phyloP scores from a whole-genome alignment of 2,888 invertebrate genomes.

The Pammene fasciana region DNA sequence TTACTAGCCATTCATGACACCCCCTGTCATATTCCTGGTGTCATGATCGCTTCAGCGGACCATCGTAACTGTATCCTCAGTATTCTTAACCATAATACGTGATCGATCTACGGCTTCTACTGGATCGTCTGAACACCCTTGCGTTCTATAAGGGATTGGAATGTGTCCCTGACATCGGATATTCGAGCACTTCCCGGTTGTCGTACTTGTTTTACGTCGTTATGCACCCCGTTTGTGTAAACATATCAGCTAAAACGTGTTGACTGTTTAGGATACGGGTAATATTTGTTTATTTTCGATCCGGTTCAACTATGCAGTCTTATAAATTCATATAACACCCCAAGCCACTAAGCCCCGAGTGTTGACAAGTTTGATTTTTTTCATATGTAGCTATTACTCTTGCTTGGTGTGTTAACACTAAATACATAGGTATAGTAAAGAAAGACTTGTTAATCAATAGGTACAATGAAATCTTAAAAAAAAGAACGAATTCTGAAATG shows the following conservation, averaged over 20 bases:
- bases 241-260: slow-evolving; percentile 30
- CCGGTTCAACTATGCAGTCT: slow-evolving; percentile 6
- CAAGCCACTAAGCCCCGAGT: too few relatives aligned
- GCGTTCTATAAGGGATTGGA: neutral
- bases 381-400: too few relatives aligned
- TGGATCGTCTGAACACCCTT: neutral
- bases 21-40: neutral
- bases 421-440: too few relatives aligned
- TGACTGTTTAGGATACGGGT: slow-evolving; percentile 17
- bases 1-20: too few relatives aligned
- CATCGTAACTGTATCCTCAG: neutral
- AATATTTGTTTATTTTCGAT: slow-evolving; percentile 19
- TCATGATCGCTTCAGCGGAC: neutral
- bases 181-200: slow-evolving; percentile 50
- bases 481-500: too few relatives aligned
- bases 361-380: too few relatives aligned
- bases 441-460: too few relatives aligned
- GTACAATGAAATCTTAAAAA: too few relatives aligned
- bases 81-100: neutral
- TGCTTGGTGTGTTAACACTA: too few relatives aligned
- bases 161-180: slow-evolving; percentile 53
- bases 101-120: neutral
- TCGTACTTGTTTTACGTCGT: slow-evolving; percentile 37
- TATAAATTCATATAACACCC: neutral
- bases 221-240: slow-evolving; percentile 39